Evolutionary conservation across 1,140 invertebrate genomes (phyloP), one percentile per base, ranked within the genome.

Genomic region (Drosophila insularis): DNA sequence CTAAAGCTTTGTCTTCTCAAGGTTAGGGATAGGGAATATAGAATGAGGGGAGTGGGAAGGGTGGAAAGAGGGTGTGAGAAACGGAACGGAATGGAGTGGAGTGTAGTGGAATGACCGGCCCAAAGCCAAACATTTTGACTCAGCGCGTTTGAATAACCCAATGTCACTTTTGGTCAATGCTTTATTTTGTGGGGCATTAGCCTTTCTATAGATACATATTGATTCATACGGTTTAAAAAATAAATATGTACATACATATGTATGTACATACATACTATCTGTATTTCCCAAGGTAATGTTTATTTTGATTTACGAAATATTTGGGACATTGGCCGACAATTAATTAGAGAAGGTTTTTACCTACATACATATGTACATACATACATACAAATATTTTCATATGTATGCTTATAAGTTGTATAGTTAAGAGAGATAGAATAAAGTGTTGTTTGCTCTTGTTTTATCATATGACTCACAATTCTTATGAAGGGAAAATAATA

Each of bases 51-150:
- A 8, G 10, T 35, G 32, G 8, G 0, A 10, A n/a, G n/a, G n/a
- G 32, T 11, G 7, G 8, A 11, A 0, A 11, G 35, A 13, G 27
- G 4, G 27, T 27, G 27, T 27, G 27, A 27, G 27, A 27, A 27
- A 6, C 27, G 27, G 27, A 37, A 37, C 35, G 11, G 3, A 37
- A 13, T 11, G 35, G 43, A 21, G 10, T n/a, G 43, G 17, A 21
- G 43, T 50, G 43, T 50, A 50, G 43, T 50, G 43, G 43, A 50
- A 50, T 50, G 43, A 50, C 43, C 43, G 43, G 43, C 81, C 81
- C 81, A 85, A 86, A 58, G 55, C 55, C 55, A 58, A 58, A 58
- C 75, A 74, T 63, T 80, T 85, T 85, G 74, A 86, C 78, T 85
- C 78, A 64, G 65, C 74, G 86, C 19, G 35, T 61, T 40, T 59